Conservation (phyloP, 2,797 vertebrate genomes). For the Poeciliopsis gracilis region DNA sequence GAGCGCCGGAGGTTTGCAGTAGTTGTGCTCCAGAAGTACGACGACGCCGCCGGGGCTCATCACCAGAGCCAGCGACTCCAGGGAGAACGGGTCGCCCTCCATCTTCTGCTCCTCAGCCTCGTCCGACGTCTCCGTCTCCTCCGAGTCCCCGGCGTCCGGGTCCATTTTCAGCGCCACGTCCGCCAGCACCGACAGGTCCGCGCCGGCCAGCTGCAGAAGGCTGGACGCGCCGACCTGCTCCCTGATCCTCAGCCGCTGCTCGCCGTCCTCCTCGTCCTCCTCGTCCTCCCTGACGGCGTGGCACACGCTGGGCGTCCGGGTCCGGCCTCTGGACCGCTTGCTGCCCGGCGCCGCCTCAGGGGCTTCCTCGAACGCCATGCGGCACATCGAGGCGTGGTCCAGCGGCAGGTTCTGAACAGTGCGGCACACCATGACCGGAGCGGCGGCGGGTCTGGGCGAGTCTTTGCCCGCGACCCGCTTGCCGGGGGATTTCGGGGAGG, state of each 20-base stretch:
- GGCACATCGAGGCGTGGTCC: constrained; percentile 91
- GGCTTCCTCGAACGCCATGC: constrained; percentile 84
- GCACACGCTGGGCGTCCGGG: constrained; percentile 69
- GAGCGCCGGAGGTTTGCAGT: constrained; percentile 80
- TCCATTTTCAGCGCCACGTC: constrained; percentile 84
- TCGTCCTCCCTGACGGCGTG: constrained; percentile 72
- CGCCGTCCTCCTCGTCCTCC: constrained; percentile 70
- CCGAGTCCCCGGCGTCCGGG: constrained; percentile 81
- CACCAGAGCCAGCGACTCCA: constrained; percentile 61
- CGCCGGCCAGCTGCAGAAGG: constrained; percentile 81
- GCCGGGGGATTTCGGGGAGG: constrained; percentile 68
- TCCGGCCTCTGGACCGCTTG: constrained; percentile 77
- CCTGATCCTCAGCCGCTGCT: constrained; percentile 75
- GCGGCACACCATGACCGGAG: constrained; percentile 79
- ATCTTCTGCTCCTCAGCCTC: constrained; percentile 86
- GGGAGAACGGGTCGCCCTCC: constrained; percentile 67
- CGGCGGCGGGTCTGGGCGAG: constrained; percentile 62
- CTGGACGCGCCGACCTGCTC: constrained; percentile 83
- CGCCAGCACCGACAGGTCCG: constrained; percentile 85
- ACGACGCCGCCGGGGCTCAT: constrained; percentile 73
- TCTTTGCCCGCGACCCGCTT: constrained; percentile 72
- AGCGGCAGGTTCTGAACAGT: constrained; percentile 90
- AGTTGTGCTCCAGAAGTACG: constrained; percentile 90
- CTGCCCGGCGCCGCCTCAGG: constrained; percentile 49
- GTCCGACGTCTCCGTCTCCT: constrained; percentile 87